Evolutionary conservation across 2,797 vertebrate genomes (phyloP), one percentile per base, ranked within the genome.

Genomic region (Coregonus ussuriensis): DNA sequence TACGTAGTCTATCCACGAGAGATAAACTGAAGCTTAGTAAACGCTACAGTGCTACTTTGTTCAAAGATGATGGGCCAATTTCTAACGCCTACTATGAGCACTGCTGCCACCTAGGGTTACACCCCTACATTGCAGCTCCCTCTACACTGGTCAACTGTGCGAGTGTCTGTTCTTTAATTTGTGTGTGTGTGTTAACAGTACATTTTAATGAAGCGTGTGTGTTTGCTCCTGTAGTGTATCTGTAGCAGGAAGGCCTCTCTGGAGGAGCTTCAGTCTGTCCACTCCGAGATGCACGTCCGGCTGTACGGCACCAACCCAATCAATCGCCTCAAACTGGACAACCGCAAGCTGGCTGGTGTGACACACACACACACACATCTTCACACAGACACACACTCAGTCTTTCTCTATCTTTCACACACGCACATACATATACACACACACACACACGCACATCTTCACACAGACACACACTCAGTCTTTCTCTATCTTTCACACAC

Each of bases 301-400:
- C 92, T 95, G 25, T 98, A 96, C 0, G 96, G 96, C 82, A 96
- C 96, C 91, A 97, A 96, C 86, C 94, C 95, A 0, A 94, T 96
- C 73, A 95, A 93, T 89, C 95, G 94, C 80, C 95, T 96, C 70
- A 96, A 96, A 78, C 90, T 96, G 92, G 96, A 97, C 91, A 96
- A 95, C 0, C 94, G 92, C 69, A 97, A 96, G 67, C 83, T 90
- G n/a, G 81, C 88, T 16, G 89, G 91, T 93, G 82, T 84, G 78
- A 73, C 67, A 53, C 67, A 53, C 62, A 33, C 52, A 35, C 18
- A 33, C 35, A 56, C 29, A 71, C 25, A 41, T 25, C 66, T 29
- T 29, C 37, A 66, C 68, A 73, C 47, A 67, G 18, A 71, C 71
- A 16, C 52, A 74, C 75, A 25, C 33, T 18, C 56, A 62, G 31